Percentiles rank a stretch among this genome's conserved stretches.
phyloP scores from a whole-genome alignment of 2,797 vertebrate species.

The Pitangus sulphuratus region DNA sequence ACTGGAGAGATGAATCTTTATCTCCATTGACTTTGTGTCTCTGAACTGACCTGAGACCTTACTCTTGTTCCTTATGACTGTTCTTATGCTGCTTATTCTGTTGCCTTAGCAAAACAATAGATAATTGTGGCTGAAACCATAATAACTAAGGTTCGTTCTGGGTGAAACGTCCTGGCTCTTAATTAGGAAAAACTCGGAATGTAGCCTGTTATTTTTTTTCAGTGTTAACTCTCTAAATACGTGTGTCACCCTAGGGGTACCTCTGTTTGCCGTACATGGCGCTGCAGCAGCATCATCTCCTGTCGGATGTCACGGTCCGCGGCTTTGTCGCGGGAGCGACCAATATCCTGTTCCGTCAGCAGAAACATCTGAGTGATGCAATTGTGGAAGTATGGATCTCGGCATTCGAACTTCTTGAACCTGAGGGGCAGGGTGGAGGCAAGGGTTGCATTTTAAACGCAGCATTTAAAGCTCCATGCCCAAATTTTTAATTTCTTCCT shows the following conservation, averaged over 20 bases:
- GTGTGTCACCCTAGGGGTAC: slow-evolving; percentile 85
- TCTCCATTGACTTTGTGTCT: neutral
- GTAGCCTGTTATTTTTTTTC: accelerated
- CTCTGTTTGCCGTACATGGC: slow-evolving; percentile 98
- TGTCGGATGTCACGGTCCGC: slow-evolving; percentile 90
- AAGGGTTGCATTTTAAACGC: neutral
- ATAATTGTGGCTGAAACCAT: neutral
- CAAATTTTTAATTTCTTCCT: neutral
- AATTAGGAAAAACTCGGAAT: neutral
- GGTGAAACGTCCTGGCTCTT: neutral
- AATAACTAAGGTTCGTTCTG: too few relatives aligned
- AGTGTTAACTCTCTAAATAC: neutral
- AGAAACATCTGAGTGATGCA: slow-evolving; percentile 94
- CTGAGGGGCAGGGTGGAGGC: too few relatives aligned
- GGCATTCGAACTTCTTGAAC: neutral
- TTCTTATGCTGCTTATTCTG: neutral
- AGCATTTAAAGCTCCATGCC: neutral
- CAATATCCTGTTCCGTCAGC: slow-evolving; percentile 96
- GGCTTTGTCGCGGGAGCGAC: slow-evolving; percentile 96
- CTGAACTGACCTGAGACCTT: neutral
- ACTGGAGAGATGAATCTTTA: neutral
- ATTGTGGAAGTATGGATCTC: slow-evolving; percentile 84
- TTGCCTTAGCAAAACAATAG: neutral
- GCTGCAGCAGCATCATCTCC: slow-evolving; percentile 96
- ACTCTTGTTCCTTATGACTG: neutral